Conservation (phyloP, 2,113 vertebrate species). For the Uria lomvia region DNA sequence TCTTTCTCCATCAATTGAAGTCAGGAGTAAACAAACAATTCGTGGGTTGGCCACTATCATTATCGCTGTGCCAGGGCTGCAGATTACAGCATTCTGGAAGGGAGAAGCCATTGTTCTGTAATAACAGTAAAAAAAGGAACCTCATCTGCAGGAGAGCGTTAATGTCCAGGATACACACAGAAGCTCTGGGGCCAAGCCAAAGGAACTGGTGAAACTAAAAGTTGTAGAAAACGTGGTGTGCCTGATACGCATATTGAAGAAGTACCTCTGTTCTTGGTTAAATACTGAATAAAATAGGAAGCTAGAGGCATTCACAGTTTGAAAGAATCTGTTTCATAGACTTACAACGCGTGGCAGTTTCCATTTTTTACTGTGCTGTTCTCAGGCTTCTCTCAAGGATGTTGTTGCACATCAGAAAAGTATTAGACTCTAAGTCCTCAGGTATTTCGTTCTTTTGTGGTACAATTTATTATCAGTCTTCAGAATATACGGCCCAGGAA, state of each 20-base stretch:
- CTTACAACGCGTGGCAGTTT: not conserved
- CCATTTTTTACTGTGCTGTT: not conserved
- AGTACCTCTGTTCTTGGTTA: not conserved
- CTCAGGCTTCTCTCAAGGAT: not conserved
- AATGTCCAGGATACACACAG: not conserved
- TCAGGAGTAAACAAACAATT: not conserved
- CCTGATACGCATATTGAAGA: not conserved
- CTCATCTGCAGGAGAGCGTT: not conserved
- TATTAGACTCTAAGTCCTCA: not conserved
- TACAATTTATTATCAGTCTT: not conserved
- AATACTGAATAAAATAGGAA: not conserved
- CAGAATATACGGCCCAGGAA: not conserved
- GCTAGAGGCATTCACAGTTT: not conserved
- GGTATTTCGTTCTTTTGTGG: not conserved
- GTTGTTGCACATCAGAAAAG: not conserved
- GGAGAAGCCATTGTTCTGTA: not conserved
- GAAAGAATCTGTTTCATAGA: not conserved
- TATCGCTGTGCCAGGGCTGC: not conserved
- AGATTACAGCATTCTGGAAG: not conserved
- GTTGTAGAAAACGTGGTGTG: not conserved
- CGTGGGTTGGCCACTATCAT: not conserved
- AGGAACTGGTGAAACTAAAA: not conserved
- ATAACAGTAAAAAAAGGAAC: not conserved
- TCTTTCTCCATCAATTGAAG: rapidly evolving
- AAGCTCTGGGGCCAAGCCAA: not conserved